Base-by-base conservation (phyloP, 1,140 invertebrate genomes). In the Myzus persicae region DNA sequence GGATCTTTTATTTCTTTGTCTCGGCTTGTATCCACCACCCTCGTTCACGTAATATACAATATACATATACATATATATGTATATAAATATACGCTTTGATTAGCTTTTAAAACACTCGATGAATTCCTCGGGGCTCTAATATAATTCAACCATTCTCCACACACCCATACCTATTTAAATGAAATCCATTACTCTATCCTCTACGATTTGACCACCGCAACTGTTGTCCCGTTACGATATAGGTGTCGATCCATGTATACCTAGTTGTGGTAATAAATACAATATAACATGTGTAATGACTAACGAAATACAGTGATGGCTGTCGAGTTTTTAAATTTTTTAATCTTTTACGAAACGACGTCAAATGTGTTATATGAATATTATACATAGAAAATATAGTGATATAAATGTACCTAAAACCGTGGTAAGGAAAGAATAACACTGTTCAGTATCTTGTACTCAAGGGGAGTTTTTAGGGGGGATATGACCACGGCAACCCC, bases 1-100 rank as follows among this genome's bases (percentile, higher is more conserved):
- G 91, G 44, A 92, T 92, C 91, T 92, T 92, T 92, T 92, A 92
- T 92, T 92, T 92, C 91, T 92, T 92, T 92, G 91, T 92, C 44
- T 92, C 82, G 76, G n/a, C 76, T 92, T 46, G 67, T 44, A 40
- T 89, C 48, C 18, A 67, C 89, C 89, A 82, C 90, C 59, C 59
- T 92, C 48, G 36, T 82, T 82, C 91, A 36, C 31, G 54, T n/a
- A 76, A 76, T 76, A 76, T 18, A 36, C n/a, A n/a, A n/a, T 18
- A 54, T 7, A 59, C 11, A 59, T 11, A n/a, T 18, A 31, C 8
- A 76, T n/a, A 76, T 18, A 76, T n/a, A 26, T 54, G 8, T 54
- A 26, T 26, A 54, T 54, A 54, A n/a, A n/a, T 67, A 67, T 92
- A 81, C 31, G 8, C 67, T 46, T 92, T 92, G 76, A 92, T 92